These are phyloP conservation scores for Pseudopodoces humilis DNA, from an alignment of 2,113 vertebrate species.

Conservation along the genomic window DNA sequence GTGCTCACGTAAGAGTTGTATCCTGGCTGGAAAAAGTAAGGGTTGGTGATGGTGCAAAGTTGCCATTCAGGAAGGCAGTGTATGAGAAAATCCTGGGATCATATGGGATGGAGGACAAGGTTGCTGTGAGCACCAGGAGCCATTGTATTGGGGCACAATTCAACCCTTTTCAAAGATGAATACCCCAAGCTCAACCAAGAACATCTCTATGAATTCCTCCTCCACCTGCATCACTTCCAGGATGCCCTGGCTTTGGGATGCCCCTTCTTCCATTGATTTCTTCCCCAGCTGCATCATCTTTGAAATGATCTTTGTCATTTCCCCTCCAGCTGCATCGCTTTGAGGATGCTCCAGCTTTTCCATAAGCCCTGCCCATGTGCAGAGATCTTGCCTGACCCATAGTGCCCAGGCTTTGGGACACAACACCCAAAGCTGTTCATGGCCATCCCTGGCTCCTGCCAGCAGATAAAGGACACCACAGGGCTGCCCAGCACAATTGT, in stretches of 20 bases:
- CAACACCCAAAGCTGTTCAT: neutral
- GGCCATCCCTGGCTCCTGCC: neutral
- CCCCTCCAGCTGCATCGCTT: neutral
- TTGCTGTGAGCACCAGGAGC: neutral
- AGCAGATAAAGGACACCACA: neutral
- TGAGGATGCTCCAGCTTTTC: neutral
- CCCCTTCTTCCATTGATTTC: neutral
- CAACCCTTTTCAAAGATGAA: neutral
- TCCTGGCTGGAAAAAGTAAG: neutral
- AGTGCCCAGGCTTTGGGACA: neutral
- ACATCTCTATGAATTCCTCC: neutral
- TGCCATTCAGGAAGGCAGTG: accelerated
- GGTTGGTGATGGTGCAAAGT: neutral
- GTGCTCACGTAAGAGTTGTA: accelerated
- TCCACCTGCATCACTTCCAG: neutral
- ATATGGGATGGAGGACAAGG: accelerated
- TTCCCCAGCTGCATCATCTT: neutral
- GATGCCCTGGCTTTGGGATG: neutral
- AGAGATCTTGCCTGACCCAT: accelerated
- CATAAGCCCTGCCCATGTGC: neutral
- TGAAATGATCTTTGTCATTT: neutral
- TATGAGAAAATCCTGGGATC: neutral
- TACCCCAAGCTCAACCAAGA: neutral
- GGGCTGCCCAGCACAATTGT: neutral
- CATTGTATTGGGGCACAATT: accelerated